A percentile compares a stretch with the other conserved stretches of the same genome.
These are phyloP conservation scores for Pseudomyrmex flavicornis DNA, from an alignment of 1,140 invertebrate genomes.

Conservation along the genomic window DNA sequence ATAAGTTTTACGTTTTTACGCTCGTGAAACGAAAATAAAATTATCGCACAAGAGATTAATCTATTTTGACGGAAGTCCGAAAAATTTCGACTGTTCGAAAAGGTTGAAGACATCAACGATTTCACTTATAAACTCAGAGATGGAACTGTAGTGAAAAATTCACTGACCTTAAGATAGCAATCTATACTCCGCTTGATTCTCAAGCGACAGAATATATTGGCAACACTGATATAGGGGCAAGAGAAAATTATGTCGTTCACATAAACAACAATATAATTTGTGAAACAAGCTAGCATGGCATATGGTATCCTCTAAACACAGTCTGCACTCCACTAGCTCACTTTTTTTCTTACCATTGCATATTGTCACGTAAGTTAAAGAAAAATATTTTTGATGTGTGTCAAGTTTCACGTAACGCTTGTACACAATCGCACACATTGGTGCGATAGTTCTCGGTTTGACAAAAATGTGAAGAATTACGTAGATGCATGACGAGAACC, in stretches of 20 bases:
- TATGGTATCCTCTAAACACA: constrained; percentile 86
- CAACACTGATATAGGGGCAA: constrained; percentile 78
- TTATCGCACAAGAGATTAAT: background rate
- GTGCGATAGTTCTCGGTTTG: background rate
- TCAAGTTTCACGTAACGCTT: constrained; percentile 73
- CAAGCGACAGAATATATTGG: constrained; percentile 79
- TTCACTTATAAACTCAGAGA: constrained; percentile 29
- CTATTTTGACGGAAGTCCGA: no score
- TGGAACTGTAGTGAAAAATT: constrained; percentile 75
- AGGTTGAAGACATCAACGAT: background rate
- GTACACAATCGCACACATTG: background rate
- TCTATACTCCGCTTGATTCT: constrained; percentile 74
- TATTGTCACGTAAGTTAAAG: constrained; percentile 79
- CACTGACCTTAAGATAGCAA: constrained; percentile 74
- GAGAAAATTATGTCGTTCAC: constrained; percentile 78
- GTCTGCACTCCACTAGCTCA: constrained; percentile 86
- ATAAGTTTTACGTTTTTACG: no score
- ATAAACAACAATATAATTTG: constrained; percentile 80
- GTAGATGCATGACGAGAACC: constrained; percentile 22
- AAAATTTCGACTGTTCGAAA: no score
- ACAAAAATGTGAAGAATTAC: constrained; percentile 32
- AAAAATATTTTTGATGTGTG: constrained; percentile 67
- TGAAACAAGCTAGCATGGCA: constrained; percentile 83
- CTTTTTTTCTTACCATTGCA: constrained; percentile 83
- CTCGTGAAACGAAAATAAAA: no score